Evolutionary conservation across 2,113 vertebrate genomes (phyloP).

Genomic region (Tachysurus vachellii): DNA sequence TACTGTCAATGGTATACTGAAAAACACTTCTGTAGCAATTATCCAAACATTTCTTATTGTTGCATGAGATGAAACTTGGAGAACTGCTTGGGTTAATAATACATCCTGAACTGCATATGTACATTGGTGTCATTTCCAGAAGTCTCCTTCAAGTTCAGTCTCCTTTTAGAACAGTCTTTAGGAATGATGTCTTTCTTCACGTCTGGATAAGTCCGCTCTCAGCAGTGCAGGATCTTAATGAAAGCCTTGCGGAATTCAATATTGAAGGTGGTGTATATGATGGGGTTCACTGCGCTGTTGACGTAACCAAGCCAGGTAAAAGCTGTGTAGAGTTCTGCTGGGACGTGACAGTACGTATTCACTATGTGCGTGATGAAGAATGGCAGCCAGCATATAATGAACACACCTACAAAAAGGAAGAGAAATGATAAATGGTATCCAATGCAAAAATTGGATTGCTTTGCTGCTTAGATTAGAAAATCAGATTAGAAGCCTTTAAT

Average conservation of each 20-base stretch:
- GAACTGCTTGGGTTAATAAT: slow-evolving; percentile 21
- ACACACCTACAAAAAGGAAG: slow-evolving; percentile 81
- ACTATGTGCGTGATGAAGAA: slow-evolving; percentile 99
- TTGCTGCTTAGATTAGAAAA: background rate
- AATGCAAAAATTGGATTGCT: background rate
- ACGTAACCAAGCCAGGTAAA: slow-evolving; percentile 98
- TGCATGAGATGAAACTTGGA: slow-evolving; percentile 5
- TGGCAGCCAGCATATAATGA: slow-evolving; percentile 98
- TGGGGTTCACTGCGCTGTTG: slow-evolving; percentile 97
- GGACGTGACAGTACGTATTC: slow-evolving; percentile 94
- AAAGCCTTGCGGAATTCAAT: slow-evolving; percentile 98
- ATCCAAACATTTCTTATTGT: background rate
- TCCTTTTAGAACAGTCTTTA: slow-evolving; percentile 5
- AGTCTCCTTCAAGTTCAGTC: slow-evolving; percentile 1
- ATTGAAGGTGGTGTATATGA: slow-evolving; percentile 99
- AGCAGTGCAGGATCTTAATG: slow-evolving; percentile 97
- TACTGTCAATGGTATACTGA: slow-evolving; percentile 13
- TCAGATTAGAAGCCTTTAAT: background rate
- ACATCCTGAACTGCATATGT: slow-evolving; percentile 43
- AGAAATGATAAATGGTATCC: background rate
- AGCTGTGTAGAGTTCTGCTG: slow-evolving; percentile 89
- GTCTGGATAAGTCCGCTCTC: slow-evolving; percentile 52
- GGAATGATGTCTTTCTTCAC: slow-evolving; percentile 1
- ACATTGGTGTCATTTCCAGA: slow-evolving; percentile 24
- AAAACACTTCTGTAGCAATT: background rate